Conservation (phyloP, 2,797 vertebrate genomes). For the Fratercula arctica region DNA sequence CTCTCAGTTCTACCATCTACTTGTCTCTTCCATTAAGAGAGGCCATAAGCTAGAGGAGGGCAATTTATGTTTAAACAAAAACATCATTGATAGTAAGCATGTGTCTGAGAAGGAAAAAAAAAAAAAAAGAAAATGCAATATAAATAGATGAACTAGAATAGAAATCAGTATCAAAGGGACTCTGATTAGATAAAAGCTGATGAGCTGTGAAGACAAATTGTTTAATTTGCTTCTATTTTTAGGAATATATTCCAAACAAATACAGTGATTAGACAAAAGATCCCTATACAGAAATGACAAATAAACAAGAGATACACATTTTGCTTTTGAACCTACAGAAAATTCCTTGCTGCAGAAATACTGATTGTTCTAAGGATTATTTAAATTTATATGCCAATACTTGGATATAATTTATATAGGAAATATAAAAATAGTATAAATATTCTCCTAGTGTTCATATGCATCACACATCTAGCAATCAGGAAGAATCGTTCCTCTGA, state of each 20-base stretch:
- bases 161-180: conserved; percentile 8
- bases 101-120: background rate
- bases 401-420: background rate
- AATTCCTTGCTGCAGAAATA: background rate
- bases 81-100: background rate
- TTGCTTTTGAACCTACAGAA: conserved; percentile 15
- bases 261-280: conserved; percentile 19
- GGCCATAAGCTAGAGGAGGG: background rate
- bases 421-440: background rate
- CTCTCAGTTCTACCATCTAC: background rate
- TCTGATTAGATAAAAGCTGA: conserved; percentile 38
- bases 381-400: background rate
- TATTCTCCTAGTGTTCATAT: background rate
- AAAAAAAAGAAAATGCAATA: background rate
- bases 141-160: conserved; percentile 35
- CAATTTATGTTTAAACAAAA: background rate
- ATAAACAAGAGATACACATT: background rate
- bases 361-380: background rate
- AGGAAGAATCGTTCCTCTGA: background rate
- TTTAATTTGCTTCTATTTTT: conserved; percentile 51
- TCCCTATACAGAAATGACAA: background rate
- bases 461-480: background rate
- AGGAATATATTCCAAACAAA: conserved; percentile 22
- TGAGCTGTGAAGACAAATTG: background rate
- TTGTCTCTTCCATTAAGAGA: background rate